Percentiles rank a stretch among this genome's conserved stretches.
phyloP scores from a whole-genome alignment of 2,888 invertebrate species.

The Melinopterus prodromus region DNA sequence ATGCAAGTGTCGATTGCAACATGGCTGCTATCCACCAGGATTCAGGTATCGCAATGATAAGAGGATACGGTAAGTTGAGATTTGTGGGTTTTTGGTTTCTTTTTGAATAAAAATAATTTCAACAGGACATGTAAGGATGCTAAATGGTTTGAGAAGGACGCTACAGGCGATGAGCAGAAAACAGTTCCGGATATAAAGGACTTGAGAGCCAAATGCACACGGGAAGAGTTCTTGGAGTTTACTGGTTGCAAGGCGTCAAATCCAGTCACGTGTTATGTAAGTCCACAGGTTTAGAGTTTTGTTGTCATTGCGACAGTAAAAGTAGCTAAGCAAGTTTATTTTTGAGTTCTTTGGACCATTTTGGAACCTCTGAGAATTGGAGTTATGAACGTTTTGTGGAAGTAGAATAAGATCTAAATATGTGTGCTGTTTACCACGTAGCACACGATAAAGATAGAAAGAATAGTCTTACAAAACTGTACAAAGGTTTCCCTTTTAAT shows the following conservation, averaged over 20 bases:
- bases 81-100: not conserved
- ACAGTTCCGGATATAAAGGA: conserved; percentile 58
- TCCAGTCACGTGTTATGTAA: conserved; percentile 75
- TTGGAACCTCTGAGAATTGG: too few relatives aligned
- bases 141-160: conserved; percentile 71
- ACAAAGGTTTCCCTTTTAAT: too few relatives aligned
- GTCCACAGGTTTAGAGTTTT: not conserved
- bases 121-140: conserved; percentile 69
- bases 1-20: conserved; percentile 22
- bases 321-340: too few relatives aligned
- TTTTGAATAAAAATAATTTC: not conserved
- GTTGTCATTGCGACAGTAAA: not conserved
- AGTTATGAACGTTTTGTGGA: too few relatives aligned
- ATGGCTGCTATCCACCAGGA: conserved; percentile 21
- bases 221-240: conserved; percentile 69
- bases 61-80: conserved; percentile 17
- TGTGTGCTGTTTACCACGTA: too few relatives aligned
- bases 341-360: too few relatives aligned
- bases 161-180: conserved; percentile 63
- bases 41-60: conserved; percentile 7
- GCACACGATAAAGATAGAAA: too few relatives aligned
- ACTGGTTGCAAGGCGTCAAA: conserved; percentile 75
- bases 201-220: conserved; percentile 67
- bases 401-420: too few relatives aligned
- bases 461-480: too few relatives aligned